Evolutionary conservation across 2,113 vertebrate species (phyloP), one percentile per base, ranked within the genome.

Genomic region (Cathartes aura): DNA sequence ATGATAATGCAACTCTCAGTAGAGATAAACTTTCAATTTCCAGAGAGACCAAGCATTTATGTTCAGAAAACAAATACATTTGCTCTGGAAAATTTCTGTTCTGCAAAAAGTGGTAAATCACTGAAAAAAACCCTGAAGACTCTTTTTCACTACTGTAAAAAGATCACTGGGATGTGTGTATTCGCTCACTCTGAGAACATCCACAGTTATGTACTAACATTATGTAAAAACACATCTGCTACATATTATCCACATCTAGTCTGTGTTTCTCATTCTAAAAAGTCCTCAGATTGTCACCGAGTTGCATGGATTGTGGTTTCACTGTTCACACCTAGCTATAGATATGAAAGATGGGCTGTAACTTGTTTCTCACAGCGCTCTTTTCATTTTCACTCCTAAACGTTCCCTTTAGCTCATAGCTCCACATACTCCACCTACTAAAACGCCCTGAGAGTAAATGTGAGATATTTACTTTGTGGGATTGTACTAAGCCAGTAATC

Each of bases 381-480:
- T 94, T 43, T 48, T 67, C 2, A 29, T 92, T 92, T 72, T 81
- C 50, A 30, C 23, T 92, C 15, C 32, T 42, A 12, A 38, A 22
- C 29, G 47, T 83, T 96, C 64, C 34, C 30, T 73, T 71, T 62
- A 74, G 50, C 63, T 92, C 26, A 3, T 50, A 87, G 64, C 36
- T 91, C 48, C 34, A 32, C 30, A 16, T 94, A 85, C 68, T 52
- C 11, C 83, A 93, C 90, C 93, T 95, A 60, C 74, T 86, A 78
- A 84, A 96, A 97, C 96, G 21, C 97, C 98, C 96, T 62, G 63
- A 98, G 93, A 93, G 94, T 95, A 98, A 98, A 98, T 81, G 78
- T 73, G 82, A 83, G 43, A 20, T 97, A 95, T 96, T 98, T 98
- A 95, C 97, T 97, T 98, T 98, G 87, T 97, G 95, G 98, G 98